phyloP scores from a whole-genome alignment of 2,113 vertebrate genomes.

The Pedetes capensis region DNA sequence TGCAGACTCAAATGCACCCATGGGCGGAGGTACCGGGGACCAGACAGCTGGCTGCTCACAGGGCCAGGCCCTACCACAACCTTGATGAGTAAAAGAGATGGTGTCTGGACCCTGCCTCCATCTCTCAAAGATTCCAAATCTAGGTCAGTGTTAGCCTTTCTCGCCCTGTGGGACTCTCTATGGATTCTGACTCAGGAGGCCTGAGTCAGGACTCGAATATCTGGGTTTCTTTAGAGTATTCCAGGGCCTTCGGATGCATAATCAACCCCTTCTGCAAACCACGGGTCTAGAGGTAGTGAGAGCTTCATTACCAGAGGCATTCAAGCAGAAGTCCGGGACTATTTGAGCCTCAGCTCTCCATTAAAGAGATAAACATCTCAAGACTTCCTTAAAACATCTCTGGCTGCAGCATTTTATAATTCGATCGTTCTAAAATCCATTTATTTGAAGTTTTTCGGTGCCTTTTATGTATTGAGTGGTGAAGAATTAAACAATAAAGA shows the following conservation, averaged over 20 bases:
- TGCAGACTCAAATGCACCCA: neutral
- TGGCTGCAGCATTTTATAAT: neutral
- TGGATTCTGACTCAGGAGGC: neutral
- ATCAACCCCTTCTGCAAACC: neutral
- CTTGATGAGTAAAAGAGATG: neutral
- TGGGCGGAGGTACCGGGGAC: no score
- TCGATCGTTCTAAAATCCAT: neutral
- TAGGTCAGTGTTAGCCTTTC: neutral
- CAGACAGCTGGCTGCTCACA: neutral
- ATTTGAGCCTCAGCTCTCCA: neutral
- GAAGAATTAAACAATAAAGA: neutral
- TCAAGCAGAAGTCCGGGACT: neutral
- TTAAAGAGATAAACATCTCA: neutral
- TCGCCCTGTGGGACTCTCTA: neutral
- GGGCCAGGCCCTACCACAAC: neutral
- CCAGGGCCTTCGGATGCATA: neutral
- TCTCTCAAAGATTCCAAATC: neutral
- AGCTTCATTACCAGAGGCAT: neutral
- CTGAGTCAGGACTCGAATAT: neutral
- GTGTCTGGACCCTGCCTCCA: neutral
- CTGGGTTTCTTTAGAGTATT: neutral
- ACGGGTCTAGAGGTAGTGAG: neutral
- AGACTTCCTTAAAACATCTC: neutral
- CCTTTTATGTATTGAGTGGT: neutral
- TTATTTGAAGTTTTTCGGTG: neutral